Base-by-base conservation (phyloP, 2,797 vertebrate species). In the Syngnathus acus region DNA sequence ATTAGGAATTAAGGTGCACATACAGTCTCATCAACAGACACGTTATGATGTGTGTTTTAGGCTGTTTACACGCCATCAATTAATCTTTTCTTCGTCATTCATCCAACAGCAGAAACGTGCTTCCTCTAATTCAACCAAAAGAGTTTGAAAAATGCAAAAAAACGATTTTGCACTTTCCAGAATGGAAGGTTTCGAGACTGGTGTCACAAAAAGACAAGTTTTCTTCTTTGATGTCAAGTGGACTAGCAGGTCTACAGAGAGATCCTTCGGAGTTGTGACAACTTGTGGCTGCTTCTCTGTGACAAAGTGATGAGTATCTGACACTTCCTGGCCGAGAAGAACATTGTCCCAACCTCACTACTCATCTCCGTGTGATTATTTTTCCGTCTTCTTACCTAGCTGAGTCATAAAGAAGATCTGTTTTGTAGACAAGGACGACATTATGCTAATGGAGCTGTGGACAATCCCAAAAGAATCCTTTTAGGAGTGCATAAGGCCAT, bases 111-210 rank as follows among this genome's bases (percentile, higher is more conserved):
- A 84, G 72, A 89, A 90, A 88, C 83, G 79, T 77, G 79, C 82
- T 82, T 86, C 72, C 84, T 88, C 85, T 89, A 85, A 90, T 90
- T 92, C 87, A 88, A 88, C 87, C 85, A 73, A 83, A 77, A 80
- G 74, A 79, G 80, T 92, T 92, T 91, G 86, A 88, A 89, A 48
- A 91, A 88, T 86, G 77, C 85, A 88, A 88, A 90, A 90, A 76
- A 83, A 77, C 86, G 81, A 89, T 89, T 89, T 89, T 82, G 81
- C 74, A 83, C 91, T 92, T 90, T 91, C 88, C 90, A 83, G 73
- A 64, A 76, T 83, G 79, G 32, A 50, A 55, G 4, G 11, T 32
- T 55, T 14, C 54, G 14, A 5, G 54, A 55, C 26, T 14, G 54
- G 11, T 55, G 11, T 32, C 23, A 45, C 43, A 45, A 45, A 45